phyloP scores from a whole-genome alignment of 2,888 invertebrate species.

The Pandemis heparana region DNA sequence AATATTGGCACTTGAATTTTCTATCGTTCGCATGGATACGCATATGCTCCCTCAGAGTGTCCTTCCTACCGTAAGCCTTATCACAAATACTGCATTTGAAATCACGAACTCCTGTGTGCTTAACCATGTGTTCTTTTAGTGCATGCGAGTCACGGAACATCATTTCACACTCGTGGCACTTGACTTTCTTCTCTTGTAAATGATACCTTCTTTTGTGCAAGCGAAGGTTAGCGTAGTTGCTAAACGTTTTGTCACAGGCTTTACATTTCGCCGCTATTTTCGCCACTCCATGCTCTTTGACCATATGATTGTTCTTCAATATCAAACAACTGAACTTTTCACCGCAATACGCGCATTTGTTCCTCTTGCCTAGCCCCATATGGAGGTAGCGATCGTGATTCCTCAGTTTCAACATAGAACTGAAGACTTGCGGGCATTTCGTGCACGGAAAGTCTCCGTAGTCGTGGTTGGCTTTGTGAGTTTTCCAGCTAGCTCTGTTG shows the following conservation, averaged over 20 bases:
- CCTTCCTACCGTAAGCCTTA: constrained; percentile 52
- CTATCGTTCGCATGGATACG: constrained; percentile 48
- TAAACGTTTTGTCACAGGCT: constrained; percentile 61
- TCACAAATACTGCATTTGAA: constrained; percentile 66
- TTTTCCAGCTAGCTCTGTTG: constrained; percentile 49
- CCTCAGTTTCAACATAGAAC: constrained; percentile 56
- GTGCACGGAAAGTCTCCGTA: constrained; percentile 51
- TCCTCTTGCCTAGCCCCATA: constrained; percentile 31
- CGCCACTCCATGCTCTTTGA: constrained; percentile 46
- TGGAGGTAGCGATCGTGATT: constrained; percentile 58
- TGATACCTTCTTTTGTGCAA: constrained; percentile 53
- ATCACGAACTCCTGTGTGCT: constrained; percentile 62
- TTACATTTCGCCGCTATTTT: constrained; percentile 57
- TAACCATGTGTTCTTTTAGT: constrained; percentile 64
- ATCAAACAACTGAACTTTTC: constrained; percentile 42
- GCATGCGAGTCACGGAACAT: constrained; percentile 62
- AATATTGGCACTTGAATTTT: constrained; percentile 25
- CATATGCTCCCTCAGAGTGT: constrained; percentile 50
- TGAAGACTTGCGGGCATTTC: constrained; percentile 58
- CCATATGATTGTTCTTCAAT: constrained; percentile 38
- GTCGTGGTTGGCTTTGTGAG: constrained; percentile 46
- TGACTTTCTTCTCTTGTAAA: constrained; percentile 36
- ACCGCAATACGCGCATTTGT: constrained; percentile 42
- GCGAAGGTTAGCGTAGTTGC: constrained; percentile 58
- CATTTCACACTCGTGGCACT: constrained; percentile 54